Base-by-base conservation (phyloP, 2,113 vertebrate genomes). In the Bujurquina vittata region DNA sequence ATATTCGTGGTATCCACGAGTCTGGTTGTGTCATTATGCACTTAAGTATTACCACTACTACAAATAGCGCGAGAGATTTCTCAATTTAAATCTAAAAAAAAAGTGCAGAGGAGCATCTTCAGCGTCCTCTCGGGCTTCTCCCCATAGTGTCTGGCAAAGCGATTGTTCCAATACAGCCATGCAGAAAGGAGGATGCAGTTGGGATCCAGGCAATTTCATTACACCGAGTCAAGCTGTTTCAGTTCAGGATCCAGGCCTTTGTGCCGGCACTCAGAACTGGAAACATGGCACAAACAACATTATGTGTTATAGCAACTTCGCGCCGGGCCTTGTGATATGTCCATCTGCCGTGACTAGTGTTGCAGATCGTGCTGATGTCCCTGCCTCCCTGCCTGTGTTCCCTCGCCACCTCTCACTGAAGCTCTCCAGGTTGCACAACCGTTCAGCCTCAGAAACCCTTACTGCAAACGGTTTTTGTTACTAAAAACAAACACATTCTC, bases 301-400 rank as follows among this genome's bases (percentile, higher is more conserved):
- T 73, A 84, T 77, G 87, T 85, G 88, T 84, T 85, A 85, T 46
- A 87, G 89, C 77, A 55, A 85, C 87, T 88, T 85, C 56, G 55
- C 82, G 26, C 85, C 49, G 79, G 83, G 89, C 89, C 89, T 58
- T 75, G 84, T 87, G 88, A 91, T 85, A 61, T 33, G 86, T 86
- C 91, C 91, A 92, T 92, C 91, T 92, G 91, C 89, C 59, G 57
- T 72, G 80, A 81, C 86, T 74, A 87, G 84, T 88, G 89, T 89
- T 89, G 89, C 84, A 77, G 77, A 89, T 77, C 85, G 63, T 73
- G 72, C 87, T 58, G 75, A 84, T 81, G 72, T 80, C 83, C 87
- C 81, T 60, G 69, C 80, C 74, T 81, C 74, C 69, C 84, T 67
- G 67, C 77, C 57, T 62, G 85, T 35, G 83, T 69, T 88, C 88